Evolutionary conservation across 2,888 invertebrate genomes (phyloP).

Genomic region (Halocaridina rubra): DNA sequence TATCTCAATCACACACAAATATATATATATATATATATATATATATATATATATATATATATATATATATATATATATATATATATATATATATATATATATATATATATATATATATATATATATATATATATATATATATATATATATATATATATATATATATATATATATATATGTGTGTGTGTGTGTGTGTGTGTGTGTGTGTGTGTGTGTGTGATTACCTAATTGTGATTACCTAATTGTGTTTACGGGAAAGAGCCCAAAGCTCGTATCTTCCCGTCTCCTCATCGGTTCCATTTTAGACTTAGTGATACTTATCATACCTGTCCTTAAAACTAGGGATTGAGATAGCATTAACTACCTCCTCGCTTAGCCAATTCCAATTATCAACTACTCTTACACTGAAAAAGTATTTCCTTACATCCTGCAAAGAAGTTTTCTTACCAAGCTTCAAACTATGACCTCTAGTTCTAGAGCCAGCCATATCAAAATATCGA

Average conservation of each 20-base stretch:
- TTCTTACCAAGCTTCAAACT: too few species aligned
- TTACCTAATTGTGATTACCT: not conserved
- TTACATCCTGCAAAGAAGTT: too few species aligned
- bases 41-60: not conserved
- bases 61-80: not conserved
- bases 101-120: not conserved
- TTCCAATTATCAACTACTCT: too few species aligned
- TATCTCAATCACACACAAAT: not conserved
- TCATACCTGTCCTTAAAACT: too few species aligned
- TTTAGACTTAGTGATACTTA: too few species aligned
- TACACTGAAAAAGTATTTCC: too few species aligned
- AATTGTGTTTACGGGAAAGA: not conserved
- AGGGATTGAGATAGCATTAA: too few species aligned
- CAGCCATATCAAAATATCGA: too few species aligned
- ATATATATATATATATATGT: not conserved
- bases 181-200: not conserved
- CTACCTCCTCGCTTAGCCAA: too few species aligned
- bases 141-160: not conserved
- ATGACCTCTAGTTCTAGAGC: too few species aligned
- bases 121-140: constrained; percentile 8
- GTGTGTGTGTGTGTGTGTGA: not conserved
- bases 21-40: not conserved
- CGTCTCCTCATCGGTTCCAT: too few species aligned
- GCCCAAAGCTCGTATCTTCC: too few species aligned
- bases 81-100: not conserved